These are phyloP conservation scores for Cryptotermes secundus DNA, from an alignment of 1,140 invertebrate genomes.

Conservation along the genomic window DNA sequence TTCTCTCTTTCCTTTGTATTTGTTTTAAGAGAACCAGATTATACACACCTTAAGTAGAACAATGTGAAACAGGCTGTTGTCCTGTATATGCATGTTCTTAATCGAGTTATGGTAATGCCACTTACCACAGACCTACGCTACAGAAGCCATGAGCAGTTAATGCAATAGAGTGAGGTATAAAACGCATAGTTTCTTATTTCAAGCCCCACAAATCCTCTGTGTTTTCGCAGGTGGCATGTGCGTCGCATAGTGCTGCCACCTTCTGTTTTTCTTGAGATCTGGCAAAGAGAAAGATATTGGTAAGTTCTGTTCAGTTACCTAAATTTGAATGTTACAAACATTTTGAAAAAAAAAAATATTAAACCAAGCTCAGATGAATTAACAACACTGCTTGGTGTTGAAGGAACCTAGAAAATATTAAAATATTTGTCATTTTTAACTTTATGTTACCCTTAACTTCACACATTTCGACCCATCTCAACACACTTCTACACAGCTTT, in stretches of 20 bases:
- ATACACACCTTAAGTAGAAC: too few relatives aligned
- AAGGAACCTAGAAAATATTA: too few relatives aligned
- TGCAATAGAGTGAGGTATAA: conserved; percentile 28
- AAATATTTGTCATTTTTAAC: too few relatives aligned
- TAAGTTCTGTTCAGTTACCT: neutral
- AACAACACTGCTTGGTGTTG: too few relatives aligned
- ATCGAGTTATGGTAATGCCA: neutral
- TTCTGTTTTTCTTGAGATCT: neutral
- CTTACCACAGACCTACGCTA: neutral
- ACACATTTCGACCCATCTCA: too few relatives aligned
- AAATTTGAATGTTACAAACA: too few relatives aligned
- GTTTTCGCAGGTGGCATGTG: neutral
- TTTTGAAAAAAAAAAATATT: too few relatives aligned
- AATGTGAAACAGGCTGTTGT: neutral
- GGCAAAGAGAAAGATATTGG: neutral
- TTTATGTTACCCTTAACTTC: too few relatives aligned
- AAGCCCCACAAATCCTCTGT: conserved; percentile 23
- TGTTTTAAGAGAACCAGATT: too few relatives aligned
- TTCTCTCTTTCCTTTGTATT: too few relatives aligned
- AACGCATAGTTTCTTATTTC: too few relatives aligned
- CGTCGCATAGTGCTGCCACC: neutral
- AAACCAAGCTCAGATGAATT: neutral
- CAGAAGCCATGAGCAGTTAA: conserved; percentile 24
- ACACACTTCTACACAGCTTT: too few relatives aligned
- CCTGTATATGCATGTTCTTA: neutral